Base-by-base conservation (phyloP, 2,113 vertebrate genomes). In the Ginglymostoma cirratum region DNA sequence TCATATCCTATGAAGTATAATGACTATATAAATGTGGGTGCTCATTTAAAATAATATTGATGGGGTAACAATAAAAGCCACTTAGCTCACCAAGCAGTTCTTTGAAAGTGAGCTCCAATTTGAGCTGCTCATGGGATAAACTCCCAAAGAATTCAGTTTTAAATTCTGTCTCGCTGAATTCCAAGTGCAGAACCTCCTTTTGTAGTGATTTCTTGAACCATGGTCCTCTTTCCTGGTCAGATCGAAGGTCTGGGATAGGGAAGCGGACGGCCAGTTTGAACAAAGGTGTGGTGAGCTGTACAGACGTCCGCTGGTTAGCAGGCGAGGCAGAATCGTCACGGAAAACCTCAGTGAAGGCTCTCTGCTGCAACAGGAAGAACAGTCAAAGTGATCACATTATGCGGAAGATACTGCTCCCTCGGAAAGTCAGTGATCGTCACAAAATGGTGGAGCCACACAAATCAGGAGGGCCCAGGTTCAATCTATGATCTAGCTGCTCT, bases 131-230 rank as follows among this genome's bases (percentile, higher is more conserved):
- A 48, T 98, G 98, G 85, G 98, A 98, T 95, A 98, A 98, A 0
- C 98, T 98, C 95, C 98, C 98, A 96, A 98, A 96, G 96, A 99
- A 98, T 96, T 99, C 99, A 0, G 98, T 99, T 97, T 99, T 99
- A 96, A 99, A 97, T 97, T 99, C 99, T 89, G 98, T 83, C 96
- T 99, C 99, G 96, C 98, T 97, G 96, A 99, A 97, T 96, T 98
- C 98, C 96, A 99, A 97, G 89, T 98, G 97, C 94, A 99, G 98
- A 48, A 98, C 97, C 97, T 99, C 99, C 97, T 99, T 99, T 97
- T 99, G 99, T 96, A 99, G 98, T 0, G 99, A 99, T 97, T 99
- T 99, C 97, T 99, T 99, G 97, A 99, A 99, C 99, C 99, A 99
- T 0, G 99, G 98, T 94, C 99, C 99, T 96, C 99, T 97, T 96